Evolutionary conservation across 2,113 vertebrate genomes (phyloP).

Genomic region (Vireo altiloquus): DNA sequence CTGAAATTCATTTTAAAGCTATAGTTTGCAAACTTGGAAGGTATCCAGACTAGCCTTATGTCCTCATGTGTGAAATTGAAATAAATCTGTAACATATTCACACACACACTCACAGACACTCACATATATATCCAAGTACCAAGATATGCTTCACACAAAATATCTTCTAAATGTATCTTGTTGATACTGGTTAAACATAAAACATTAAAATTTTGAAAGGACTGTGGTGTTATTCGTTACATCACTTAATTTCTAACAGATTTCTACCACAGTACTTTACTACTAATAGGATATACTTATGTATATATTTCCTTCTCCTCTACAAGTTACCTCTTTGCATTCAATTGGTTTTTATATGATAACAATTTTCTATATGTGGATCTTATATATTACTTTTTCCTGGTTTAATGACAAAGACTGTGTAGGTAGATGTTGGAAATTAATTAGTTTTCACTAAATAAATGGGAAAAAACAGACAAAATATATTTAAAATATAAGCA

Average conservation of each 20-base stretch:
- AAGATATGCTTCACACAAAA: background rate
- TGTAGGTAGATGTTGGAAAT: background rate
- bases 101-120: fast-evolving
- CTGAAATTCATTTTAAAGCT: background rate
- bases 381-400: background rate
- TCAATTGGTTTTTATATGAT: background rate
- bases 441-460: background rate
- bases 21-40: background rate
- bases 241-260: background rate
- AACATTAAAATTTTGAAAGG: background rate
- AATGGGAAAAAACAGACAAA: background rate
- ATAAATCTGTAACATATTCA: background rate
- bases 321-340: background rate
- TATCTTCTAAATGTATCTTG: background rate
- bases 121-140: background rate
- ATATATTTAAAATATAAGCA: background rate
- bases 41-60: background rate
- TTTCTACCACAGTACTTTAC: background rate
- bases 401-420: background rate
- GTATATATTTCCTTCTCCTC: background rate
- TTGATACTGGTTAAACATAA: background rate
- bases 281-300: background rate
- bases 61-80: background rate
- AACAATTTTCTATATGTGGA: background rate
- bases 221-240: background rate